Evolutionary conservation across 2,888 invertebrate species (phyloP).

Genomic region (Melinaea marsaeus): DNA sequence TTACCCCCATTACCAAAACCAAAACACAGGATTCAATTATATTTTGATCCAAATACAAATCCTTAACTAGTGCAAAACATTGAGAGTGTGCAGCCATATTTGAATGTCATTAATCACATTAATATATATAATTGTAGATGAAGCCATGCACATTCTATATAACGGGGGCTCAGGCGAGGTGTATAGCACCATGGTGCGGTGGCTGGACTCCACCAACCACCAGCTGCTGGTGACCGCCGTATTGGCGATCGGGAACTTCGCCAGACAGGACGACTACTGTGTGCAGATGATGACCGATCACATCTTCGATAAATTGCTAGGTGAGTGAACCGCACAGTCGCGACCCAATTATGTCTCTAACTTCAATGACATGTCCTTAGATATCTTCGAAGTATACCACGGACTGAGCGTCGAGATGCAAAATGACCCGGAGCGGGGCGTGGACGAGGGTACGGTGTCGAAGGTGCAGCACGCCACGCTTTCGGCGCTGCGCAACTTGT

Average conservation of each 20-base stretch:
- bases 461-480: slow-evolving; percentile 84
- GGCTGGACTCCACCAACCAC: slow-evolving; percentile 85
- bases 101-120: no score
- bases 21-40: no score
- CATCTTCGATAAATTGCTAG: slow-evolving; percentile 83
- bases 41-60: no score
- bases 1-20: no score
- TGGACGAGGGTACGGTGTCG: slow-evolving; percentile 41
- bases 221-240: slow-evolving; percentile 90
- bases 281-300: slow-evolving; percentile 88
- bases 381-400: slow-evolving; percentile 60
- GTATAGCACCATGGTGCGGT: slow-evolving; percentile 83
- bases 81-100: no score
- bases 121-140: slow-evolving; percentile 76
- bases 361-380: slow-evolving; percentile 37
- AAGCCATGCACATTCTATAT: slow-evolving; percentile 92
- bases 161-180: slow-evolving; percentile 84
- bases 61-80: no score
- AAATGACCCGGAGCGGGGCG: slow-evolving; percentile 35
- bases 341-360: no score
- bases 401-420: slow-evolving; percentile 40
- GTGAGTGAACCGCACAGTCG: slow-evolving; percentile 46
- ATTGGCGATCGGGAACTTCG: slow-evolving; percentile 93
- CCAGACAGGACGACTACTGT: slow-evolving; percentile 90
- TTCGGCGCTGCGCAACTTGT: slow-evolving; percentile 87